These are phyloP conservation scores for Xanthorhoe spadicearia DNA, from an alignment of 2,888 invertebrate species.

Conservation along the genomic window DNA sequence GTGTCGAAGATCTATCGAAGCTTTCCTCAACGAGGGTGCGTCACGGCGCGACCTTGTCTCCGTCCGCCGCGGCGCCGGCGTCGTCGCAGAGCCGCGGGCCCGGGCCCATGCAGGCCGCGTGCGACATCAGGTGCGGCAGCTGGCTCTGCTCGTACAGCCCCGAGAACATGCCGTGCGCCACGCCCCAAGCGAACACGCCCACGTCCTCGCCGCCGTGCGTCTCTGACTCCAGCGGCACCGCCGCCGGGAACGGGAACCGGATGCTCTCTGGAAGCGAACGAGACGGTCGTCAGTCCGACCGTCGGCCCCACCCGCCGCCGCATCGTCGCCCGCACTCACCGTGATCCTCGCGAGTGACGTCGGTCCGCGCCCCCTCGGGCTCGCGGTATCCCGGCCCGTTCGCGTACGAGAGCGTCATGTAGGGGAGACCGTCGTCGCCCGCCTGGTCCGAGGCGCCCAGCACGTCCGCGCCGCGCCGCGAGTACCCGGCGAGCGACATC, in stretches of 20 bases:
- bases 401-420: slow-evolving; percentile 84
- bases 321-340: slow-evolving; percentile 51
- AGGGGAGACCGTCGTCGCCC: slow-evolving; percentile 76
- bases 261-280: background rate
- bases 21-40: background rate
- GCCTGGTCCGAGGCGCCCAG: slow-evolving; percentile 20
- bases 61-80: slow-evolving; percentile 37
- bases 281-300: background rate
- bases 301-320: background rate
- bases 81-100: slow-evolving; percentile 55
- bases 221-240: slow-evolving; percentile 84
- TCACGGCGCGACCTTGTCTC: background rate
- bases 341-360: slow-evolving; percentile 65
- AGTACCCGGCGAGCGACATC: slow-evolving; percentile 78
- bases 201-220: slow-evolving; percentile 93
- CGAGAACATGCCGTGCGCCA: slow-evolving; percentile 89
- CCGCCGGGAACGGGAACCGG: slow-evolving; percentile 51
- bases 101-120: slow-evolving; percentile 88
- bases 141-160: slow-evolving; percentile 91
- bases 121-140: slow-evolving; percentile 90
- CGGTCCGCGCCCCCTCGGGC: slow-evolving; percentile 79
- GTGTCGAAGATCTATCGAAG: background rate
- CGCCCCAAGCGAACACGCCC: slow-evolving; percentile 88
- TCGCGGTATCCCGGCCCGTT: slow-evolving; percentile 85
- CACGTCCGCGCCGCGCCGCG: slow-evolving; percentile 7